These are phyloP conservation scores for Brachypterus glaber DNA, from an alignment of 2,888 invertebrate species.

Conservation along the genomic window DNA sequence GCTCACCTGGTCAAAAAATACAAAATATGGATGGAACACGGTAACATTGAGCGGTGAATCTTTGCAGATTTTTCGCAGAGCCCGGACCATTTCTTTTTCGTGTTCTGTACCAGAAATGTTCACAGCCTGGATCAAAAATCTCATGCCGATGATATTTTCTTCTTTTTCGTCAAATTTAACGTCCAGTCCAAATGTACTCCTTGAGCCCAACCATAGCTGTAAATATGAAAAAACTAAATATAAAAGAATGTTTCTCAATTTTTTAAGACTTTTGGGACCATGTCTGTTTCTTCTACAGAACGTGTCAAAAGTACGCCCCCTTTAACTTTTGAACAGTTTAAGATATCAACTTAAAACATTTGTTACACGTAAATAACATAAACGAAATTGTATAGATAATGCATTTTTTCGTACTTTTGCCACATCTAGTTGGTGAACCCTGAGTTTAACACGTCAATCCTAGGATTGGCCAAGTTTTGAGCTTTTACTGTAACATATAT, in stretches of 20 bases:
- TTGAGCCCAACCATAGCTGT: slow-evolving; percentile 68
- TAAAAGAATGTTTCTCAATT: too few species aligned
- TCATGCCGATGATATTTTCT: slow-evolving; percentile 68
- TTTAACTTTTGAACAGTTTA: too few species aligned
- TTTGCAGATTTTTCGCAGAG: slow-evolving; percentile 63
- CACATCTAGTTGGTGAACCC: too few species aligned
- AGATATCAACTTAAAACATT: neutral
- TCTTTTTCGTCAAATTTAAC: slow-evolving; percentile 70
- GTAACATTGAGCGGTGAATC: slow-evolving; percentile 75
- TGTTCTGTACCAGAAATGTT: slow-evolving; percentile 84
- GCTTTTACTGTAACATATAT: too few species aligned
- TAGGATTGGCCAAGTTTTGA: too few species aligned
- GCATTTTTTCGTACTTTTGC: too few species aligned
- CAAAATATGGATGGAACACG: slow-evolving; percentile 92
- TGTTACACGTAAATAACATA: too few species aligned
- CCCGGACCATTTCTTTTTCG: slow-evolving; percentile 84
- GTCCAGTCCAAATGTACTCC: slow-evolving; percentile 72
- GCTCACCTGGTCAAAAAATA: slow-evolving; percentile 81
- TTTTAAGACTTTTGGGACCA: too few species aligned
- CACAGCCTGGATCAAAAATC: slow-evolving; percentile 80
- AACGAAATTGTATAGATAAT: neutral
- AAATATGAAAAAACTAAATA: slow-evolving; percentile 32
- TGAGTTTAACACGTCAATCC: too few species aligned
- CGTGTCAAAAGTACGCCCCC: too few species aligned
- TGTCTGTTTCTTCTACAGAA: too few species aligned